A percentile compares a stretch with the other conserved stretches of the same genome.
phyloP scores from a whole-genome alignment of 2,888 invertebrate species.

The Stenoptilia bipunctidactyla region DNA sequence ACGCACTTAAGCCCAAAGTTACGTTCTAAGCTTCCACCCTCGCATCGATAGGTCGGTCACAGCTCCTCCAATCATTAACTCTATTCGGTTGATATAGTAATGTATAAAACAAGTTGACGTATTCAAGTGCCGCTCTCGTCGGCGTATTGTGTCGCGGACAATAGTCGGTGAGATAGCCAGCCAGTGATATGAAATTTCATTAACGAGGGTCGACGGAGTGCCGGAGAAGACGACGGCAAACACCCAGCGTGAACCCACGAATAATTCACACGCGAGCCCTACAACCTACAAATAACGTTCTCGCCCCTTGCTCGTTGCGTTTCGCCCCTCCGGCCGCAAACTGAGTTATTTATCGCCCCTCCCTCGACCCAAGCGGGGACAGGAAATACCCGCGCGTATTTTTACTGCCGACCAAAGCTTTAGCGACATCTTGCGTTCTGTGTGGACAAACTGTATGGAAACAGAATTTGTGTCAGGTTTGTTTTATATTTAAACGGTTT shows the following conservation, averaged over 20 bases:
- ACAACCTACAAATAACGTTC: conserved; percentile 53
- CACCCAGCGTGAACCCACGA: conserved; percentile 55
- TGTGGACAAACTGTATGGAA: not conserved
- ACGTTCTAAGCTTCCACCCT: no score
- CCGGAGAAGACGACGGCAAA: conserved; percentile 38
- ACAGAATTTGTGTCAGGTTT: no score
- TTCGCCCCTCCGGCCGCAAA: conserved; percentile 39
- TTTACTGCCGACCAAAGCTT: conserved; percentile 45
- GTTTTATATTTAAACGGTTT: no score
- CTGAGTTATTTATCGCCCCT: conserved; percentile 66
- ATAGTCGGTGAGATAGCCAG: conserved; percentile 2
- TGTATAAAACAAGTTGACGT: no score
- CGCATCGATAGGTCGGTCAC: no score
- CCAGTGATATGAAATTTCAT: conserved; percentile 65
- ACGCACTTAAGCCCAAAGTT: no score
- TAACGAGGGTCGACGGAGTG: conserved; percentile 55
- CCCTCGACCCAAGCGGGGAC: conserved; percentile 38
- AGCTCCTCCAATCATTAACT: no score
- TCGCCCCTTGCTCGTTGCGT: conserved; percentile 17
- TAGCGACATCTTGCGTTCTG: conserved; percentile 52
- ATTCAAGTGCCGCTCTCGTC: no score
- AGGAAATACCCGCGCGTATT: conserved; percentile 66
- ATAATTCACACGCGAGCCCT: conserved; percentile 71
- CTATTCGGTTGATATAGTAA: no score
- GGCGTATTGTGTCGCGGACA: no score